Evolutionary conservation across 2,113 vertebrate genomes (phyloP).

Genomic region (Prinia subflava): DNA sequence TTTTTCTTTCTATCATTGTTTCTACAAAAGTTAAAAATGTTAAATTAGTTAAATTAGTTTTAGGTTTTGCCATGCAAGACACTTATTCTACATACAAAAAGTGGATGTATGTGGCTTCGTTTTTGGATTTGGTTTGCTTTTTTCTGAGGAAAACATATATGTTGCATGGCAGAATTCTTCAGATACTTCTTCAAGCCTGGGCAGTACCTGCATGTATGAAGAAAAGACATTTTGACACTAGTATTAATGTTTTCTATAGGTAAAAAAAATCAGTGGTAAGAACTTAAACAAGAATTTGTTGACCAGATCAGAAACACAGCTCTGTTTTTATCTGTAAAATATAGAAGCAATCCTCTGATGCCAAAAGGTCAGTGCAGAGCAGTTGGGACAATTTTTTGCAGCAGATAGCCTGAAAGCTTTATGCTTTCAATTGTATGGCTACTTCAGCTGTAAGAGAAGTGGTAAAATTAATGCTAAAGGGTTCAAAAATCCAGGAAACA

Average conservation of each 20-base stretch:
- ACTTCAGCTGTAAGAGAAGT: neutral
- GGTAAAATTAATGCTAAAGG: slow-evolving; percentile 19
- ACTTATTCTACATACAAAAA: neutral
- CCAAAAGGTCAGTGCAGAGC: slow-evolving; percentile 20
- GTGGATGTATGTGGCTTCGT: neutral
- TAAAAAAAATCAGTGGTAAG: neutral
- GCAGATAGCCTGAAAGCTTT: neutral
- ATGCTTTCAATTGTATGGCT: slow-evolving; percentile 3
- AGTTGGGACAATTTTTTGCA: slow-evolving; percentile 19
- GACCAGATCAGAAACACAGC: neutral
- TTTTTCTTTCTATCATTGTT: neutral
- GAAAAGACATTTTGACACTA: neutral
- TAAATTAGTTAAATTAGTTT: neutral
- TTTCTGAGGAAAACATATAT: neutral
- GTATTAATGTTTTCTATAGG: neutral
- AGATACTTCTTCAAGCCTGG: neutral
- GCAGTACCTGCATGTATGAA: neutral
- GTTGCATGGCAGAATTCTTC: neutral
- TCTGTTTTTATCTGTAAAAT: slow-evolving; percentile 22
- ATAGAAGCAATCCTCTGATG: slow-evolving; percentile 12
- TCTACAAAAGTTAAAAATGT: neutral
- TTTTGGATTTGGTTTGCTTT: neutral
- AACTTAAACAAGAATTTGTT: slow-evolving; percentile 25
- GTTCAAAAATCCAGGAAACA: neutral
- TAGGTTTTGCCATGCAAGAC: neutral